Conservation (phyloP, 2,113 vertebrate genomes). For the Crypturellus undulatus region DNA sequence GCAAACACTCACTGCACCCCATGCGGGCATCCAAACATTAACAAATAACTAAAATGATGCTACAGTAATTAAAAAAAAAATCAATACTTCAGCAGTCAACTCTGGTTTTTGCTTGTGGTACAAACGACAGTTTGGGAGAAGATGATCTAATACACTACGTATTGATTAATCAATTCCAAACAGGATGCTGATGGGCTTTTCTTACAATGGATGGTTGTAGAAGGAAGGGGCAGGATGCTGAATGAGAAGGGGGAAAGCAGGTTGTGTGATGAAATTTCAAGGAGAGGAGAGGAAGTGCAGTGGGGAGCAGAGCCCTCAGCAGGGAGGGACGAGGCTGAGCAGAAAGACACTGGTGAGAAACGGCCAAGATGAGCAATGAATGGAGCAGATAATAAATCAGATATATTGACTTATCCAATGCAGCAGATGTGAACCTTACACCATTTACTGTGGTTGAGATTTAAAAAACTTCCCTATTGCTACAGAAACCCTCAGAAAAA, state of each 20-base stretch:
- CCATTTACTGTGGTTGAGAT: neutral
- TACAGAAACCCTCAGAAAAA: neutral
- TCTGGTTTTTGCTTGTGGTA: neutral
- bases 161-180: slow-evolving; percentile 62
- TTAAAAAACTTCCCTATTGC: slow-evolving; percentile 14
- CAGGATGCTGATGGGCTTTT: slow-evolving; percentile 49
- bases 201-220: slow-evolving; percentile 41
- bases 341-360: neutral
- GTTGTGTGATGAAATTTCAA: neutral
- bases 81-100: slow-evolving; percentile 27
- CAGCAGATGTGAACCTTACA: neutral
- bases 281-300: neutral
- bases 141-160: slow-evolving; percentile 33
- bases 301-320: neutral
- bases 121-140: neutral
- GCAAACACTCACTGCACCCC: neutral
- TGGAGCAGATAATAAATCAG: slow-evolving; percentile 3
- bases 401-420: neutral
- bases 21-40: neutral
- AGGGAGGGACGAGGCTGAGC: neutral
- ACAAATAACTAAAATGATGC: neutral
- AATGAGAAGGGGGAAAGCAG: slow-evolving; percentile 7
- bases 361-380: neutral
- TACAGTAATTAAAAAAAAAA: neutral
- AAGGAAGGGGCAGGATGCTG: slow-evolving; percentile 6